A percentile compares a stretch with the other conserved stretches of the same genome.
Conservation (phyloP, 2,797 vertebrate genomes). For the Hyperoplus immaculatus region DNA sequence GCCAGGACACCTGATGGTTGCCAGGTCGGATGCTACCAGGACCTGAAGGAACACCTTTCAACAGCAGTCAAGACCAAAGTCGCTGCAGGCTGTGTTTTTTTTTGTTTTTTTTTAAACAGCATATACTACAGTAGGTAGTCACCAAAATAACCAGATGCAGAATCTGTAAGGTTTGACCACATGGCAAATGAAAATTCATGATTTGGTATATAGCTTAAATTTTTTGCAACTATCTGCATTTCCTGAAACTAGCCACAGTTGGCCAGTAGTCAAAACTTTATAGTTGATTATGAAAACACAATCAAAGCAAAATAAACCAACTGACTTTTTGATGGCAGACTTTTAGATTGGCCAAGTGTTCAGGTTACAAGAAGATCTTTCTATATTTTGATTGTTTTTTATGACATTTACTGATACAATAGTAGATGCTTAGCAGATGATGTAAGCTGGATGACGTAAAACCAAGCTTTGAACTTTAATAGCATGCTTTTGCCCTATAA, state of each 20-base stretch:
- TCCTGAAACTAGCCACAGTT: not conserved
- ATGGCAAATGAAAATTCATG: not conserved
- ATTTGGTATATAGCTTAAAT: not conserved
- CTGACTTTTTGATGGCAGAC: not conserved
- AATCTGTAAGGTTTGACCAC: not conserved
- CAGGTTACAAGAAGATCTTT: not conserved
- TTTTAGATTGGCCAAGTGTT: not conserved
- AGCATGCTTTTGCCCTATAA: not conserved
- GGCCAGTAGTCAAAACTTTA: not conserved
- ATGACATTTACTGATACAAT: not conserved
- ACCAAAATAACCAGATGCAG: constrained; percentile 17
- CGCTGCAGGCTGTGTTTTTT: constrained; percentile 36
- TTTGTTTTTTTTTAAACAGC: constrained; percentile 16
- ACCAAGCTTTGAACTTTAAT: constrained; percentile 3
- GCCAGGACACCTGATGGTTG: constrained; percentile 68
- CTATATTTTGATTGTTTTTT: not conserved
- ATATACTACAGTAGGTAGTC: constrained; percentile 13
- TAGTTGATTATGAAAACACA: not conserved
- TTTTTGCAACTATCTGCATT: not conserved
- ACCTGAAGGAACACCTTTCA: constrained; percentile 63
- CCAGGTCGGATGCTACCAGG: constrained; percentile 61
- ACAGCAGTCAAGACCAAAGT: constrained; percentile 28
- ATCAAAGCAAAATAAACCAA: not conserved
- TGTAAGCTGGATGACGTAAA: not conserved
- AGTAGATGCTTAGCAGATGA: not conserved